These are phyloP conservation scores for Numida meleagris DNA, from an alignment of 2,113 vertebrate species.

Conservation along the genomic window DNA sequence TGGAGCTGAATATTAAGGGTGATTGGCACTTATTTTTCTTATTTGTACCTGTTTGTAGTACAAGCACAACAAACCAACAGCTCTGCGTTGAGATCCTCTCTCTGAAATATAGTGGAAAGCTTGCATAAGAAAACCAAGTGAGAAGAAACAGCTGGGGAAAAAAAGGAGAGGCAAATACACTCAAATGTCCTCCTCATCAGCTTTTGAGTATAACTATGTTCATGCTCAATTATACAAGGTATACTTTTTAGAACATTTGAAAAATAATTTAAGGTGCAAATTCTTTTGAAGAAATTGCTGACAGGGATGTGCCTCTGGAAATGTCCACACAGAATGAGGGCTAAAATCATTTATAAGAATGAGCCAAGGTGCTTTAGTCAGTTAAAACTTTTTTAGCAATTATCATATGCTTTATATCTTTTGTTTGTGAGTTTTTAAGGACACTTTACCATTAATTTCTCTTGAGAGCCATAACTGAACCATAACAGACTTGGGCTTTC, in stretches of 20 bases:
- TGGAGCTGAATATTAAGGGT: neutral
- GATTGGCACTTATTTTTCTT: fast-evolving
- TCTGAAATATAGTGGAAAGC: neutral
- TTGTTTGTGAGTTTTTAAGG: slow-evolving; percentile 38
- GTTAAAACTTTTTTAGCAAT: neutral
- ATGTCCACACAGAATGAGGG: neutral
- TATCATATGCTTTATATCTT: slow-evolving; percentile 23
- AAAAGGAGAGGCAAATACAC: neutral
- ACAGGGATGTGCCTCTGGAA: neutral
- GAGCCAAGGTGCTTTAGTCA: neutral
- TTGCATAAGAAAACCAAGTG: neutral
- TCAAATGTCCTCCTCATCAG: neutral
- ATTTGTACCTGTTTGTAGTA: neutral
- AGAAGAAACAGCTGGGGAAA: neutral
- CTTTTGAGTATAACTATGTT: neutral
- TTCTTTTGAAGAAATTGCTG: neutral
- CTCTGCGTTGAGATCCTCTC: neutral
- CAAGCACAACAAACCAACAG: neutral
- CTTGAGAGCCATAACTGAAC: slow-evolving; percentile 15
- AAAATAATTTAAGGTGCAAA: neutral
- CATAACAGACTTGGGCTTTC: neutral
- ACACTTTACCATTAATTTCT: slow-evolving; percentile 12
- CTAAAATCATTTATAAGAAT: neutral
- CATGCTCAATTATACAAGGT: neutral
- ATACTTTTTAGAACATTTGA: neutral